These are phyloP conservation scores for Drosophila mayri DNA, from an alignment of 1,140 invertebrate genomes.

Conservation along the genomic window DNA sequence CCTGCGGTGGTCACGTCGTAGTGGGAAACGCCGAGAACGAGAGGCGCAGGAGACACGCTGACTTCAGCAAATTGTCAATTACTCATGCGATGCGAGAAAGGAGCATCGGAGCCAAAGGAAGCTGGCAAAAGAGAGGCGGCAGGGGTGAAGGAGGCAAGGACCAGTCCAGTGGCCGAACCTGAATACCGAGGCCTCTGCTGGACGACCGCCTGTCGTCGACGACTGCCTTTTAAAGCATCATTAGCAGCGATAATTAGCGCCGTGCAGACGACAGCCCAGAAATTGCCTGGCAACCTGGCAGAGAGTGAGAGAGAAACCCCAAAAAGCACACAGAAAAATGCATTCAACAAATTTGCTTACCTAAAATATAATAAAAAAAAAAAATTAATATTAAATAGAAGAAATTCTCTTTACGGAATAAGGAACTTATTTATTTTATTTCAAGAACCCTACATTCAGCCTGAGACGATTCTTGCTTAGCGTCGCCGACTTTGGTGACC, in stretches of 20 bases:
- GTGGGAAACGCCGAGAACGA: conserved; percentile 31
- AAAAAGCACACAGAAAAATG: conserved; percentile 16
- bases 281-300: conserved; percentile 55
- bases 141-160: conserved; percentile 13
- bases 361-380: too few relatives aligned
- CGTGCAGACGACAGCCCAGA: conserved; percentile 80
- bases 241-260: conserved; percentile 84
- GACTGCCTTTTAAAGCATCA: conserved; percentile 84
- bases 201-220: conserved; percentile 79
- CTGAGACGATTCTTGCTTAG: conserved; percentile 8
- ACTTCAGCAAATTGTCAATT: conserved; percentile 84
- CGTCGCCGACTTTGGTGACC: background rate
- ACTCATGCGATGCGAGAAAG: conserved; percentile 80
- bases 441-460: background rate
- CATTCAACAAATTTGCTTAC: too few relatives aligned
- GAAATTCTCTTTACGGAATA: background rate
- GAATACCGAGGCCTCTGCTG: conserved; percentile 17
- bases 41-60: conserved; percentile 77
- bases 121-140: conserved; percentile 14
- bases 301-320: conserved; percentile 3
- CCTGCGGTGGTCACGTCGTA: conserved; percentile 46
- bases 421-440: background rate
- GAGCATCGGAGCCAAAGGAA: conserved; percentile 36
- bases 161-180: conserved; percentile 45
- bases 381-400: too few relatives aligned